Conservation (phyloP, 1,140 invertebrate species). For the Temnothorax curvispinosus region DNA sequence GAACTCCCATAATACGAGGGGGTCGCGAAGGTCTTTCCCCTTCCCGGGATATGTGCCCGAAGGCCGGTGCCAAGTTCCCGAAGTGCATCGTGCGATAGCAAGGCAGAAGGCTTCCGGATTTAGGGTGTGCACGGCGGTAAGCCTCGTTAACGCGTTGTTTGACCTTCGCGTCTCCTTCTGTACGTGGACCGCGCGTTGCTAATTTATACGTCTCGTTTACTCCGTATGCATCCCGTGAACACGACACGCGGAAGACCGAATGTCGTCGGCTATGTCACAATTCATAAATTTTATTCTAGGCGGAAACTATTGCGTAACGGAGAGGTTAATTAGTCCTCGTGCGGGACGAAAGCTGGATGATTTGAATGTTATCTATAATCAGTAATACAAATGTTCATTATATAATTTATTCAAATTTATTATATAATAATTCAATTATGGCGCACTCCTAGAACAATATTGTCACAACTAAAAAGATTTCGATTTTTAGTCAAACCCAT, state of each 20-base stretch:
- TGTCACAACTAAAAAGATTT: too few species aligned
- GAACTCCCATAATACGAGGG: too few species aligned
- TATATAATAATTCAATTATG: not conserved
- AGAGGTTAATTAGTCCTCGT: not conserved
- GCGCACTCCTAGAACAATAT: too few species aligned
- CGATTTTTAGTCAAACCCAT: too few species aligned
- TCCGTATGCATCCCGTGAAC: too few species aligned
- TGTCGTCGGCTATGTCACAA: not conserved
- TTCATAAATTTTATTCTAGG: not conserved
- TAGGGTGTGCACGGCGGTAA: not conserved
- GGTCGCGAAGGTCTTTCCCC: not conserved
- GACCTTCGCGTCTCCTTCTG: not conserved
- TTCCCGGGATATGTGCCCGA: too few species aligned
- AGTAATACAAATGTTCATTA: not conserved
- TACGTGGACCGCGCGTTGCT: not conserved
- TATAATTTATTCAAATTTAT: not conserved
- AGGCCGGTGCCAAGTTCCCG: not conserved
- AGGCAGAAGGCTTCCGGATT: not conserved
- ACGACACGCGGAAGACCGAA: not conserved
- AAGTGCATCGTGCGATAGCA: not conserved
- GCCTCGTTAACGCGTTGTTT: not conserved
- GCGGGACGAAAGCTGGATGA: not conserved
- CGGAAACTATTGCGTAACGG: not conserved
- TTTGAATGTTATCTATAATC: not conserved
- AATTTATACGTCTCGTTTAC: not conserved